phyloP scores from a whole-genome alignment of 2,113 vertebrate species.

The Sebastes fasciatus region DNA sequence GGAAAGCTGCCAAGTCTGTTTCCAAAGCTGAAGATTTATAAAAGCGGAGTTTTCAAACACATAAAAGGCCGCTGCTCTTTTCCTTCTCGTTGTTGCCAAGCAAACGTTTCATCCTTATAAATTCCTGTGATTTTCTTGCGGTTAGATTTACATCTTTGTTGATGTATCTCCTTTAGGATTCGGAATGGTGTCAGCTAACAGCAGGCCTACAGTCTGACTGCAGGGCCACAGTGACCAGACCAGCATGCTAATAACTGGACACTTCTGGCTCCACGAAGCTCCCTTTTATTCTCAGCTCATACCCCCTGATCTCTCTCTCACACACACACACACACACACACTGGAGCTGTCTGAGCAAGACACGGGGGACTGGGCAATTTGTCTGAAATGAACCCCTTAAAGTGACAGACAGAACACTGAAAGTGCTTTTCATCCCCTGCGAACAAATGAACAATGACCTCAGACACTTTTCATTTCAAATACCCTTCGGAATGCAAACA shows the following conservation, averaged over 20 bases:
- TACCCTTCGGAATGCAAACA: conserved; percentile 9
- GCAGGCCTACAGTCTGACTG: conserved; percentile 37
- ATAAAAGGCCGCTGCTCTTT: conserved; percentile 6
- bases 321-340: conserved; percentile 28
- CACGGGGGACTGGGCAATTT: conserved; percentile 59
- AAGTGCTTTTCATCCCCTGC: conserved; percentile 39
- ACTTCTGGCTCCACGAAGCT: conserved; percentile 63
- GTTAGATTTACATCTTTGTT: conserved; percentile 18
- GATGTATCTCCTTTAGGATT: conserved; percentile 29
- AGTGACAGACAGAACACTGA: conserved; percentile 58
- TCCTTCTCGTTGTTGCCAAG: conserved; percentile 7
- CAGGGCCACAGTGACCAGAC: conserved; percentile 49
- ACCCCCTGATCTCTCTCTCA: conserved; percentile 36
- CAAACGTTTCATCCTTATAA: background rate
- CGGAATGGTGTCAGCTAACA: conserved; percentile 34
- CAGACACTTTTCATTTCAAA: conserved; percentile 17
- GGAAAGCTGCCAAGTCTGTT: conserved; percentile 42
- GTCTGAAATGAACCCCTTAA: conserved; percentile 65
- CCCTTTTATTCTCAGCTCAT: conserved; percentile 63
- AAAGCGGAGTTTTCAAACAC: conserved; percentile 1
- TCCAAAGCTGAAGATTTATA: conserved; percentile 46
- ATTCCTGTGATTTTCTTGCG: background rate
- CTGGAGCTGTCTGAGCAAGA: conserved; percentile 64
- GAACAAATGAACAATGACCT: conserved; percentile 40
- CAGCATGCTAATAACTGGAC: conserved; percentile 73